phyloP scores from a whole-genome alignment of 2,797 vertebrate genomes.

The Anabas testudineus region DNA sequence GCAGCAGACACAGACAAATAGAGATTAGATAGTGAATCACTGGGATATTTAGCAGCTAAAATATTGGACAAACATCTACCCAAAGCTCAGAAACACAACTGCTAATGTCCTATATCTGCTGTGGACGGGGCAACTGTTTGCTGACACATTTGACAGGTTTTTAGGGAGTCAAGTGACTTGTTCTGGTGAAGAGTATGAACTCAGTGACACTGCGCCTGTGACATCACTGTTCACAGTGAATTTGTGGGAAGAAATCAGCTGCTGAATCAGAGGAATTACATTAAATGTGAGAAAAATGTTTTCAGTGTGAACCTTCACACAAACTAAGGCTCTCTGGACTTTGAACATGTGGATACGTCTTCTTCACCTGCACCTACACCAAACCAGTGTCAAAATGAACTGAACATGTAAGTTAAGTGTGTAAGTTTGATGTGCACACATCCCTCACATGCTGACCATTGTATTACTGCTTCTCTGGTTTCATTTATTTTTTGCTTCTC shows the following conservation, averaged over 20 bases:
- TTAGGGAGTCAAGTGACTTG: background rate
- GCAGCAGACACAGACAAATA: background rate
- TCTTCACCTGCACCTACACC: no score
- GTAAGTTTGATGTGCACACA: background rate
- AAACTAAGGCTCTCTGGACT: background rate
- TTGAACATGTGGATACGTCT: background rate
- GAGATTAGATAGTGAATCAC: background rate
- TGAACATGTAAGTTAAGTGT: conserved; percentile 7
- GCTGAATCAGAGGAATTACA: background rate
- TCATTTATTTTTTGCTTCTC: conserved; percentile 22
- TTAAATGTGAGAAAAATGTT: no score
- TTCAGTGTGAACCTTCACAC: background rate
- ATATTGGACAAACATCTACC: background rate
- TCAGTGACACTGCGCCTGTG: background rate
- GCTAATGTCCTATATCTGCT: background rate
- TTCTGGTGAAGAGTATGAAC: background rate
- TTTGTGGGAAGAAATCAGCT: background rate
- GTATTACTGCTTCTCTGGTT: background rate
- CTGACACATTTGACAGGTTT: background rate
- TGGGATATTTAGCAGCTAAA: background rate
- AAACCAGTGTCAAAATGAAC: no score
- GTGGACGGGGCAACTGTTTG: background rate
- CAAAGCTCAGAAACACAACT: background rate
- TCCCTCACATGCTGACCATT: conserved; percentile 1
- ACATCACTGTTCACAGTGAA: background rate